Evolutionary conservation across 2,888 invertebrate species (phyloP), one percentile per base, ranked within the genome.

Genomic region (Oscheius onirici): DNA sequence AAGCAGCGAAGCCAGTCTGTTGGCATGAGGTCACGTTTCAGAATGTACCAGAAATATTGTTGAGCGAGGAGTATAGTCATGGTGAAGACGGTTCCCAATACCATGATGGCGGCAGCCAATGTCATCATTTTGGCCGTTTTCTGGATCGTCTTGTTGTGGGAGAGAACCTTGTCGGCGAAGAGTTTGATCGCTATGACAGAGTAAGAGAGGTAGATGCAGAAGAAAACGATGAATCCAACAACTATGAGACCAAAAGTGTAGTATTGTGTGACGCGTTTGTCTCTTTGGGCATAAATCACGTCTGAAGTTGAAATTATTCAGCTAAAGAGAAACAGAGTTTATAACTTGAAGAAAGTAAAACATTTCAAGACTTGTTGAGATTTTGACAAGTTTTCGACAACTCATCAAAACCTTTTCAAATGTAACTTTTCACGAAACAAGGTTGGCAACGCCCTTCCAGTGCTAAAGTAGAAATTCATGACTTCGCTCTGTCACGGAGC

Each of bases 121-220:
- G 55, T 55, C 8, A 26, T 26, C n/a, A 26, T 55, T 11, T 26
- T 24, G 2, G 28, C 55, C 1, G 55, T 26, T n/a, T 24, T 28
- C n/a, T 55, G 55, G 26, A 55, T 46, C 3, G 20, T 5, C 5
- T 13, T 3, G 13, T 52, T 13, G 3, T 22, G 13, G n/a, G 24
- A 22, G 52, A 13, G 17, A 13, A 55, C 28, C 28, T 24, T 24
- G 13, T 24, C 13, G 26, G n/a, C n/a, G 8, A n/a, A 26, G 13
- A 55, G 24, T 28, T 55, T 55, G 8, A 55, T 11, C 6, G 26
- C 55, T 10, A 55, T 55, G 28, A 26, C 28, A 26, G 28, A 26
- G 26, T 55, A 55, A 55, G 26, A 55, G 11, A 55, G 10, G n/a
- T 55, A 55, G 11, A 55, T 55, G 26, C 24, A 26, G 28, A 55